phyloP scores from a whole-genome alignment of 1,140 invertebrate species.

The Drosophila ercepeae region DNA sequence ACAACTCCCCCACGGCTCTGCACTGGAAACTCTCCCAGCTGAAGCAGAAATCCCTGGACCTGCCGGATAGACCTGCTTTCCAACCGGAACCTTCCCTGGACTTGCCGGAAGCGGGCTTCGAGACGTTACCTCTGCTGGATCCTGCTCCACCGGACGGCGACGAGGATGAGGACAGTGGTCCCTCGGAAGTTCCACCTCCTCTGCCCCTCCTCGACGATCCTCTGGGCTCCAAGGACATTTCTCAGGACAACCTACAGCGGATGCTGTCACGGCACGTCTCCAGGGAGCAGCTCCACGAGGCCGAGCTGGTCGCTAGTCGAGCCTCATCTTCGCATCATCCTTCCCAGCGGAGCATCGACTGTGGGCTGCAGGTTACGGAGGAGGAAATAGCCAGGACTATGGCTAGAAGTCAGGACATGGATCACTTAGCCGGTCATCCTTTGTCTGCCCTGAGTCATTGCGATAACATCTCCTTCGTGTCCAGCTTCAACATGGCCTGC shows the following conservation, averaged over 20 bases:
- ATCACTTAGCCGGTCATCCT: constrained; percentile 87
- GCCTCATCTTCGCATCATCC: constrained; percentile 83
- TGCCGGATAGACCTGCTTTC: constrained; percentile 60
- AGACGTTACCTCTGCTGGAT: constrained; percentile 36
- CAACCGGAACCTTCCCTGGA: constrained; percentile 38
- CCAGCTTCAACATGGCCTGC: constrained; percentile 92
- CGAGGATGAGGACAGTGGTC: constrained; percentile 90
- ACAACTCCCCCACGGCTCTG: constrained; percentile 62
- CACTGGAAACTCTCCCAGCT: constrained; percentile 76
- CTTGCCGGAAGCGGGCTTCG: constrained; percentile 32
- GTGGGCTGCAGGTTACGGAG: constrained; percentile 93
- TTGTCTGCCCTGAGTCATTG: constrained; percentile 94
- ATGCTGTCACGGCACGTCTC: constrained; percentile 84
- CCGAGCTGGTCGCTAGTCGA: constrained; percentile 57
- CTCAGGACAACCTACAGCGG: constrained; percentile 90
- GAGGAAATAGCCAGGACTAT: constrained; percentile 95
- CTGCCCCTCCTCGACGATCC: constrained; percentile 90
- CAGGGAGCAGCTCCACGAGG: constrained; percentile 85
- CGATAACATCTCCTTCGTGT: constrained; percentile 92
- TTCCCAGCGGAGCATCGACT: constrained; percentile 83
- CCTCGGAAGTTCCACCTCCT: constrained; percentile 89
- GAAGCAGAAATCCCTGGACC: constrained; percentile 77
- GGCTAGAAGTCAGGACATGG: constrained; percentile 89
- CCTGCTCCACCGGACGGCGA: constrained; percentile 85
- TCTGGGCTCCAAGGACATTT: constrained; percentile 90